phyloP scores from a whole-genome alignment of 92 coral and sea anemone genomes.

The Phymanthus crucifer region DNA sequence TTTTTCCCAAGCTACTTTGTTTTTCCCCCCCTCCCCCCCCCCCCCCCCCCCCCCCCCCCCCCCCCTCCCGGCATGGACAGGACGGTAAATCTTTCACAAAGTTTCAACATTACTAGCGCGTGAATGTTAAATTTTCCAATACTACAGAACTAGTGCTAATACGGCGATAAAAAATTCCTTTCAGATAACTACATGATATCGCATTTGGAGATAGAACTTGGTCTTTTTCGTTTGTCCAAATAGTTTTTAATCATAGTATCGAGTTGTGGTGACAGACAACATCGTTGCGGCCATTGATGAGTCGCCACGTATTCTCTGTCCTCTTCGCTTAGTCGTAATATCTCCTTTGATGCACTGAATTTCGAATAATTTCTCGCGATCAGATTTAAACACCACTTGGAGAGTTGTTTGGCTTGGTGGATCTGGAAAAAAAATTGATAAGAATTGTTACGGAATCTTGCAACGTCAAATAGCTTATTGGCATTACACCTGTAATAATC shows the following conservation, averaged over 20 bases:
- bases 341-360: not conserved
- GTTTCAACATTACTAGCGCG: no score
- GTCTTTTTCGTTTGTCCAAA: not conserved
- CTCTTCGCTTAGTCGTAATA: constrained; percentile 1
- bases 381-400: constrained; percentile 30
- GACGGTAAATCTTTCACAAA: no score
- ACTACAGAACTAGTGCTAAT: no score
- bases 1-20: no score
- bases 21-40: no score
- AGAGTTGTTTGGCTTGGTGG: constrained; percentile 17
- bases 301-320: constrained; percentile 17
- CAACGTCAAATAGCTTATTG: no score
- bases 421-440: not conserved
- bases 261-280: constrained; percentile 5
- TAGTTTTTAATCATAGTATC: not conserved
- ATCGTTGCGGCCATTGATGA: constrained; percentile 30
- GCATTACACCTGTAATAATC: no score
- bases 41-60: no score
- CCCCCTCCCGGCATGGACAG: no score
- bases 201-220: not conserved
- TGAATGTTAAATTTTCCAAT: no score
- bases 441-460: no score
- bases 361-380: constrained; percentile 26
- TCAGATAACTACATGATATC: not conserved
- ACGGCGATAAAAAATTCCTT: no score